phyloP scores from a whole-genome alignment of 2,888 invertebrate genomes.

The Cacoxenus indagator region DNA sequence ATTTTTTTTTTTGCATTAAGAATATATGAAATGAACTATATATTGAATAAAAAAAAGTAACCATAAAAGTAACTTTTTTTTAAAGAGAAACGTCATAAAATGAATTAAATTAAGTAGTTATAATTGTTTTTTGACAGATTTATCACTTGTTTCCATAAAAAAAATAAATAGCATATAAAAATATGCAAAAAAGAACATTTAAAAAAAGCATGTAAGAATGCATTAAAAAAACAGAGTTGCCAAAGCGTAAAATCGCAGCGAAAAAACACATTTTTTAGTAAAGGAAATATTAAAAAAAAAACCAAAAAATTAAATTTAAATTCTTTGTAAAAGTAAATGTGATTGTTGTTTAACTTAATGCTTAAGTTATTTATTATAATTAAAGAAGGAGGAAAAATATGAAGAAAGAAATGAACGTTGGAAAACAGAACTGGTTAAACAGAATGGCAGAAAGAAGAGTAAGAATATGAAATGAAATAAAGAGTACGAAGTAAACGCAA shows the following conservation, averaged over 20 bases:
- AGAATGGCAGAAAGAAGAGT: not conserved
- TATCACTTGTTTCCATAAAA: constrained; percentile 35
- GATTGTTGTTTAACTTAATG: constrained; percentile 68
- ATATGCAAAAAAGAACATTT: not conserved
- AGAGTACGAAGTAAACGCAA: not conserved
- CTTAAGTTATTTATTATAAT: constrained; percentile 49
- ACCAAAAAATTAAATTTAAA: constrained; percentile 29
- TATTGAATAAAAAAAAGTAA: constrained; percentile 26
- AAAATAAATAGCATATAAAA: constrained; percentile 11
- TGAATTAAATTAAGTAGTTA: constrained; percentile 19
- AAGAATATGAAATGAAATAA: constrained; percentile 11
- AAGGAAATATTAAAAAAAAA: constrained; percentile 2
- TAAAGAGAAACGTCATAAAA: not conserved
- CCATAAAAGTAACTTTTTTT: constrained; percentile 11
- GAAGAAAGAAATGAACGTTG: constrained; percentile 36
- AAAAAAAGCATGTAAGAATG: not conserved
- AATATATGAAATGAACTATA: constrained; percentile 5
- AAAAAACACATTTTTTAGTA: not conserved
- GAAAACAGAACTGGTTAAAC: constrained; percentile 22
- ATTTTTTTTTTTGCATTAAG: no score
- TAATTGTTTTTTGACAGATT: constrained; percentile 21
- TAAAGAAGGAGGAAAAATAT: constrained; percentile 28
- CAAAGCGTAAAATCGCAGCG: constrained; percentile 31
- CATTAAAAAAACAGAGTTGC: not conserved
- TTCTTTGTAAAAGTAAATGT: constrained; percentile 55